Evolutionary conservation across 2,797 vertebrate species (phyloP).

Genomic region (Protonibea diacanthus): DNA sequence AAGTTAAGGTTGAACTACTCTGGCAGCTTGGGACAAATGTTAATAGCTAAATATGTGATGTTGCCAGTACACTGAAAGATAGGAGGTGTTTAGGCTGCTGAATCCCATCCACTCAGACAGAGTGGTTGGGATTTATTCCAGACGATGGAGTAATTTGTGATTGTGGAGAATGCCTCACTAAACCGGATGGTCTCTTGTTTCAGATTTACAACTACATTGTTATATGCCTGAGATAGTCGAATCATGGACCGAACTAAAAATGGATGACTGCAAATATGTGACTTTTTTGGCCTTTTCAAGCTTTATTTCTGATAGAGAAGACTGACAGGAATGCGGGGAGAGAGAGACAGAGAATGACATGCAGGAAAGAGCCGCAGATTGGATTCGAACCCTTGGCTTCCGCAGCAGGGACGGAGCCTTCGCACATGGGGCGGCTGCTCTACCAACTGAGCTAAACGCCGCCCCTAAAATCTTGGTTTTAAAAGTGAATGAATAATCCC

Average conservation of each 20-base stretch:
- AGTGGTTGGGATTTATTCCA: conserved; percentile 62
- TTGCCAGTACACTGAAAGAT: conserved; percentile 38
- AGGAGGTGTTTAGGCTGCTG: conserved; percentile 46
- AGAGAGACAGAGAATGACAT: too few species aligned
- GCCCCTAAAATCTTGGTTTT: conserved; percentile 57
- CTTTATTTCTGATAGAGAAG: too few species aligned
- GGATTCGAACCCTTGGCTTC: too few species aligned
- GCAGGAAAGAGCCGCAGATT: too few species aligned
- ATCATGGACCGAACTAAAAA: conserved; percentile 39
- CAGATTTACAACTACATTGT: conserved; percentile 43
- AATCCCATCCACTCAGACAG: conserved; percentile 42
- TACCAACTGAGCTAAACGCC: too few species aligned
- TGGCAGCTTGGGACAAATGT: conserved; percentile 49
- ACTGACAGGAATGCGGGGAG: too few species aligned
- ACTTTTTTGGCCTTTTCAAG: background rate
- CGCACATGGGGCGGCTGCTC: too few species aligned
- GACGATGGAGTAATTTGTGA: conserved; percentile 57
- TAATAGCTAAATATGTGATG: conserved; percentile 48
- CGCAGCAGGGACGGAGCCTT: too few species aligned
- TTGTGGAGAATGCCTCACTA: conserved; percentile 52
- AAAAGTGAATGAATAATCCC: conserved; percentile 72
- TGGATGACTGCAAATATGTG: conserved; percentile 41
- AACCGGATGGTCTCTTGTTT: conserved; percentile 49
- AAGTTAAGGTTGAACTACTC: conserved; percentile 37
- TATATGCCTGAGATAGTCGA: conserved; percentile 52